Evolutionary conservation across 1,140 invertebrate genomes (phyloP).

Genomic region (Drosophila serrata): DNA sequence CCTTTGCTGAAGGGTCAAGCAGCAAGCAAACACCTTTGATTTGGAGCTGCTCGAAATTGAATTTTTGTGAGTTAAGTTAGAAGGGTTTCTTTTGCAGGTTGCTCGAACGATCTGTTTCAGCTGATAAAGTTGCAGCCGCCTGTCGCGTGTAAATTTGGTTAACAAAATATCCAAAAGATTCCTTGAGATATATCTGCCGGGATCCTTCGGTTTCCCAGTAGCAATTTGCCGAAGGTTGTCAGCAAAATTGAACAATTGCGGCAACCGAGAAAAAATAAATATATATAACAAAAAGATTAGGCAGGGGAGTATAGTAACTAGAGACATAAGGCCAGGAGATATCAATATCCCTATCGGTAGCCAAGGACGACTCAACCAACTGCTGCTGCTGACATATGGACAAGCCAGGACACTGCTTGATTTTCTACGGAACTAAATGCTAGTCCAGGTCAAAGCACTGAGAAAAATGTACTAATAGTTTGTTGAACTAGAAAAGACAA

Average conservation of each 20-base stretch:
- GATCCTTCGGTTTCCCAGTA: conserved; percentile 15
- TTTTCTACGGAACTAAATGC: conserved; percentile 63
- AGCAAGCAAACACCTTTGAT: conserved; percentile 74
- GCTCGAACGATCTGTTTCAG: conserved; percentile 30
- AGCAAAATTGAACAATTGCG: conserved; percentile 48
- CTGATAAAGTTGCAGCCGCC: conserved; percentile 53
- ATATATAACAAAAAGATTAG: conserved; percentile 56
- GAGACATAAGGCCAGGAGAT: conserved; percentile 43
- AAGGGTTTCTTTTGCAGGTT: conserved; percentile 59
- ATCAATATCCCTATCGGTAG: conserved; percentile 60
- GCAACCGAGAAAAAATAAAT: conserved; percentile 19
- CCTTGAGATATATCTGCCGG: conserved; percentile 23
- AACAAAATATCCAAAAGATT: conserved; percentile 61
- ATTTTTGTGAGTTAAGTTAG: conserved; percentile 54
- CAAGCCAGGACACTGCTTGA: conserved; percentile 24
- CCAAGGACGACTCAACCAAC: conserved; percentile 68
- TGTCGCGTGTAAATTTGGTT: conserved; percentile 55
- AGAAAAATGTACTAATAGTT: background rate
- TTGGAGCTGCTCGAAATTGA: conserved; percentile 53
- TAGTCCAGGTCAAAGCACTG: conserved; percentile 45
- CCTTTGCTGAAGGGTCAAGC: conserved; percentile 67
- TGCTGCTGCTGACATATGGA: conserved; percentile 71
- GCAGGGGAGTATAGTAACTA: conserved; percentile 9
- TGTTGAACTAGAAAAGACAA: background rate
- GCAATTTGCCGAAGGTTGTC: conserved; percentile 66